These are phyloP conservation scores for Pollenia griseotomentosa DNA, from an alignment of 2,888 invertebrate genomes.

Conservation along the genomic window DNA sequence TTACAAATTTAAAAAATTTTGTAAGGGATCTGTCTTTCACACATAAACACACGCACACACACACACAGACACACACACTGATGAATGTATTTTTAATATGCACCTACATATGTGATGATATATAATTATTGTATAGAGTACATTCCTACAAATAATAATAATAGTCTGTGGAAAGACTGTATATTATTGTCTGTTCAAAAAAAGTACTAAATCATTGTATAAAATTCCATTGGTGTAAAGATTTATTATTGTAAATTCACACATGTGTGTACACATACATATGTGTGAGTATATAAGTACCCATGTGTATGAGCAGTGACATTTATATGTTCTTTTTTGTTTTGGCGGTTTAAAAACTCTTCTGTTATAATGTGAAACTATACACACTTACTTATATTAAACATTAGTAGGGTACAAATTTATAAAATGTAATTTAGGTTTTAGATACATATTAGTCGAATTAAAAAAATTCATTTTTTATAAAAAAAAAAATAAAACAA, in stretches of 20 bases:
- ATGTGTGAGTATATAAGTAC: neutral
- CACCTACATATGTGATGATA: neutral
- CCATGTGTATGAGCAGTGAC: neutral
- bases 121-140: neutral
- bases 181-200: neutral
- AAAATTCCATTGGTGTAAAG: constrained; percentile 44
- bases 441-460: too few relatives aligned
- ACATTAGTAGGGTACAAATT: neutral
- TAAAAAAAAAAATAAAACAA: too few relatives aligned
- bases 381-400: neutral
- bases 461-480: too few relatives aligned
- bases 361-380: neutral
- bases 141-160: constrained; percentile 6
- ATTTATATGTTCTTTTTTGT: neutral
- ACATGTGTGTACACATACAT: neutral
- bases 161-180: neutral
- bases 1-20: neutral
- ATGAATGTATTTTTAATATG: neutral
- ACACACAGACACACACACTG: neutral
- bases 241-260: constrained; percentile 51
- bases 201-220: constrained; percentile 44
- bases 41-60: neutral
- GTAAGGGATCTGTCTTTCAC: neutral
- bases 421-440: too few relatives aligned
- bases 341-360: neutral